Evolutionary conservation across 2,888 invertebrate species (phyloP).

Genomic region (Calliopum simillimum): DNA sequence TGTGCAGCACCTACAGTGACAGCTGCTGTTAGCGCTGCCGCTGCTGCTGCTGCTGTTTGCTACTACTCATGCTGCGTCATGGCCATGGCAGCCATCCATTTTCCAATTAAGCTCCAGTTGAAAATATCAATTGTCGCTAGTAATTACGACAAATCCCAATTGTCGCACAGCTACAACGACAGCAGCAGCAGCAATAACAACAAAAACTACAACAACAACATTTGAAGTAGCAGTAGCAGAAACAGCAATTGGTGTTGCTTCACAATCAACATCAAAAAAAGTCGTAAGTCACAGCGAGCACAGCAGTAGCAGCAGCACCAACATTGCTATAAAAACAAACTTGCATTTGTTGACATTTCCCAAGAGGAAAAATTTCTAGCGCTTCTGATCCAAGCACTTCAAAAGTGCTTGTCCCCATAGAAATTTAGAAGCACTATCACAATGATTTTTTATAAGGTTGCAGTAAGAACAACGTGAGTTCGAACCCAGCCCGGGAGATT

Average conservation of each 20-base stretch:
- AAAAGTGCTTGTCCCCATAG: no score
- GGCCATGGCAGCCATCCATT: constrained; percentile 13
- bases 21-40: not conserved
- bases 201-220: not conserved
- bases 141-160: constrained; percentile 26
- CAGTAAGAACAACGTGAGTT: no score
- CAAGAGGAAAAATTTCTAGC: no score
- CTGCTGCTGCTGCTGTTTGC: not conserved
- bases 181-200: not conserved
- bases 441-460: no score
- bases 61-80: not conserved
- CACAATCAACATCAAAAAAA: constrained; percentile 13
- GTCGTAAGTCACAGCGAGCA: not conserved
- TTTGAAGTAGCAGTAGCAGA: not conserved
- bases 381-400: no score
- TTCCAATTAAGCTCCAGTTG: constrained; percentile 28
- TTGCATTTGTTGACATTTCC: constrained; percentile 15
- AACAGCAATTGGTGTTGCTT: constrained; percentile 3
- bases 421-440: no score
- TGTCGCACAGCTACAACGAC: not conserved
- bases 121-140: constrained; percentile 27
- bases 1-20: not conserved
- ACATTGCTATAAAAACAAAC: constrained; percentile 11
- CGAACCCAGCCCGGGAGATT: no score
- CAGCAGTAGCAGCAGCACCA: not conserved